Base-by-base conservation (phyloP, 2,888 invertebrate genomes). In the Oscheius myriophilus region DNA sequence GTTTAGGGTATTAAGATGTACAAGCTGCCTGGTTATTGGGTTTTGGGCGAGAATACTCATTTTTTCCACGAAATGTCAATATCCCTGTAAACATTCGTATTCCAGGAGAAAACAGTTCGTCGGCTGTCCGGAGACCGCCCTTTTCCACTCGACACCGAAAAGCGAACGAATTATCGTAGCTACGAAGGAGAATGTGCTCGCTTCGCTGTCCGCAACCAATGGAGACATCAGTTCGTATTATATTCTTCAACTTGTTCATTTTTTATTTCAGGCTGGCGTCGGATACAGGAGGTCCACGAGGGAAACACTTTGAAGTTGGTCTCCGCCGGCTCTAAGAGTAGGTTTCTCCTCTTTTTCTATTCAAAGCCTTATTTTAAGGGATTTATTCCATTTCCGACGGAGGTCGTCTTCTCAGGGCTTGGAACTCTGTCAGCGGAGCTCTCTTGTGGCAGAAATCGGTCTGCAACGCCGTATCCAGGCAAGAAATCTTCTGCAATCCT, bases 51-150 rank as follows among this genome's bases (percentile, higher is more conserved):
- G n/a, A n/a, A n/a, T n/a, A n/a, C n/a, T n/a, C n/a, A n/a, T n/a
- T n/a, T n/a, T n/a, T n/a, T n/a, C n/a, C n/a, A n/a, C n/a, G n/a
- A n/a, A n/a, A n/a, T n/a, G n/a, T n/a, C n/a, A n/a, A n/a, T n/a
- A n/a, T n/a, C n/a, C n/a, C n/a, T n/a, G n/a, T n/a, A n/a, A n/a
- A n/a, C n/a, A n/a, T n/a, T n/a, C n/a, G n/a, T n/a, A n/a, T n/a
- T 45, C 67, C 52, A 65, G 57, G 58, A 64, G 81, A 23, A 73
- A 76, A 33, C 76, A 73, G 52, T 73, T 79, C 45, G 72, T 85
- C n/a, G 85, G 85, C 46, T 85, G 85, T 43, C 81, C 82, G 2
- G 70, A 57, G 7, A 72, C 76, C 21, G 68, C 78, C 7, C 45
- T 67, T 7, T 78, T 84, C 26, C 80, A 79, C 46, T 64, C 70